Conservation (phyloP, 2,113 vertebrate genomes). For the Leptocoma aspasia region DNA sequence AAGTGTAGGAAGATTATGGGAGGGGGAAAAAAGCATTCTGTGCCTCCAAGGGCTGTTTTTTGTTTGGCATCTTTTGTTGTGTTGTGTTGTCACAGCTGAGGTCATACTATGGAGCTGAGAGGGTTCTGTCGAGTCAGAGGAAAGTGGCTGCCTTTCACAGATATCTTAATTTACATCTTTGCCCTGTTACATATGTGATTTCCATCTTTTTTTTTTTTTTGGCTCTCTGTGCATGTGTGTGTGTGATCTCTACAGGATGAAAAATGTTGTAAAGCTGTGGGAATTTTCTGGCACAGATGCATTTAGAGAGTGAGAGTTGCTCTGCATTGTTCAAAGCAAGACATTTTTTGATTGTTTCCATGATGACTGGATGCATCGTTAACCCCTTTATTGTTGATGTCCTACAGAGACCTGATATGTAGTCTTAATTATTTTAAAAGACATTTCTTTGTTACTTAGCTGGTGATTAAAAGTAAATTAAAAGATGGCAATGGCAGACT, state of each 20-base stretch:
- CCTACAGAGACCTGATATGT: conserved; percentile 80
- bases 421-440: conserved; percentile 87
- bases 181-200: conserved; percentile 13
- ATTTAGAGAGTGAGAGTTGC: conserved; percentile 69
- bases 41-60: neutral
- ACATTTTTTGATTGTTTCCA: conserved; percentile 73
- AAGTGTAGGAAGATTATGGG: neutral
- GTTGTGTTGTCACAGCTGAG: neutral
- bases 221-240: neutral
- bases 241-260: conserved; percentile 39
- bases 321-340: conserved; percentile 72
- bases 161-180: conserved; percentile 57
- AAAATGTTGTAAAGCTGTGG: conserved; percentile 59
- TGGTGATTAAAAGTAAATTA: conserved; percentile 85
- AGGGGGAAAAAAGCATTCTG: neutral
- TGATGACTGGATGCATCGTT: conserved; percentile 81
- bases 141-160: conserved; percentile 13
- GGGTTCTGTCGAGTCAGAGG: conserved; percentile 9
- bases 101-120: conserved; percentile 2
- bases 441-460: conserved; percentile 82
- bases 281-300: conserved; percentile 70
- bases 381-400: conserved; percentile 84
- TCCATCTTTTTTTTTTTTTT: conserved; percentile 12
- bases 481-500: conserved; percentile 76
- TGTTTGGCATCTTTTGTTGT: neutral